Percentiles rank a stretch among this genome's conserved stretches.
These are phyloP conservation scores for Dicroscelio sp. DNA, from an alignment of 2,888 invertebrate genomes.

Conservation along the genomic window DNA sequence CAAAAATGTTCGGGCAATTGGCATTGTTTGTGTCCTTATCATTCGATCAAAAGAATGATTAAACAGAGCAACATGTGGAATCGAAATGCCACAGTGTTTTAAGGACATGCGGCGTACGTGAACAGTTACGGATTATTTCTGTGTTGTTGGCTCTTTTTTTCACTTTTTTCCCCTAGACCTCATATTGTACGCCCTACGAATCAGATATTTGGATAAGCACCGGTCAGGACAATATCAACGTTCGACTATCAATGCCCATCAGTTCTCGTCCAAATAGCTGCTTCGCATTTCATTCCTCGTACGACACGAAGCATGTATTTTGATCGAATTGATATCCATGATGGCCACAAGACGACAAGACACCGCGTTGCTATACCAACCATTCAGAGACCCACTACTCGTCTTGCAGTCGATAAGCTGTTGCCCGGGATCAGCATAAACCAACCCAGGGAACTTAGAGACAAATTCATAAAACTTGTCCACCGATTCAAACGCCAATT, in stretches of 20 bases:
- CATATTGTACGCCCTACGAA: too few relatives aligned
- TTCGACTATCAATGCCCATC: slow-evolving; percentile 47
- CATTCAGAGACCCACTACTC: slow-evolving; percentile 92
- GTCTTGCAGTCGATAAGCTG: slow-evolving; percentile 97
- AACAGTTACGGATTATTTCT: too few relatives aligned
- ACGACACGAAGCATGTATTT: slow-evolving; percentile 45
- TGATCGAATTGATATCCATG: slow-evolving; percentile 72
- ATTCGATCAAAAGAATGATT: slow-evolving; percentile 64
- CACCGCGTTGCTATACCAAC: slow-evolving; percentile 89
- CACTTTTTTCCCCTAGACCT: slow-evolving; percentile 1
- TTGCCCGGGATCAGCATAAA: slow-evolving; percentile 94
- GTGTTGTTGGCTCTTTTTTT: too few relatives aligned
- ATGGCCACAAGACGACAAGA: slow-evolving; percentile 70
- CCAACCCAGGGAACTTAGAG: slow-evolving; percentile 95
- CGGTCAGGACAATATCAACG: slow-evolving; percentile 32
- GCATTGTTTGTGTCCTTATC: slow-evolving; percentile 62
- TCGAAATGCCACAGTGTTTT: slow-evolving; percentile 40
- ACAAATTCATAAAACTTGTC: slow-evolving; percentile 97
- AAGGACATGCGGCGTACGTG: slow-evolving; percentile 29
- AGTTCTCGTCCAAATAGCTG: slow-evolving; percentile 85
- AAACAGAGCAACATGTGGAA: slow-evolving; percentile 56
- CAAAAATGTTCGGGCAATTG: slow-evolving; percentile 58
- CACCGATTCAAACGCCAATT: slow-evolving; percentile 97
- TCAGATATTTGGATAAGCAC: slow-evolving; percentile 85
- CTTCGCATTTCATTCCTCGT: slow-evolving; percentile 71